These are phyloP conservation scores for Virgularia gustaviana DNA, from an alignment of 92 coral and sea anemone species.

Conservation along the genomic window DNA sequence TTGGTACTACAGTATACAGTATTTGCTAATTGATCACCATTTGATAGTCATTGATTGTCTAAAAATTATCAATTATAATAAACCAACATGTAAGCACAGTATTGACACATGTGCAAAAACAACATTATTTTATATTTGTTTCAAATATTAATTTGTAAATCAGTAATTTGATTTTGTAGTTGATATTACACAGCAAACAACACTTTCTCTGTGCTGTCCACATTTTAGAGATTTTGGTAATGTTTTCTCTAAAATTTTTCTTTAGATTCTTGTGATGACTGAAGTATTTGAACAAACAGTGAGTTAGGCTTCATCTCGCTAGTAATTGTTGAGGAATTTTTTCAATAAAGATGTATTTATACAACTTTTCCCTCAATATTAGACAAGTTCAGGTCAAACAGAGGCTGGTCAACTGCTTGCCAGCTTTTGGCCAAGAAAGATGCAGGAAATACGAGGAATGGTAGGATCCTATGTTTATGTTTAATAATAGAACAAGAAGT, in stretches of 20 bases:
- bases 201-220: background rate
- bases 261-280: background rate
- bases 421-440: conserved; percentile 93
- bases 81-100: no score
- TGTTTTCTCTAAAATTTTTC: background rate
- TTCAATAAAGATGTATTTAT: no score
- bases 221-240: background rate
- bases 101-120: no score
- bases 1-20: no score
- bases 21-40: no score
- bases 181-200: background rate
- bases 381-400: conserved; percentile 55
- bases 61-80: no score
- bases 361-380: background rate
- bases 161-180: background rate
- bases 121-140: no score
- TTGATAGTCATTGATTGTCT: no score
- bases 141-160: no score
- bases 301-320: no score
- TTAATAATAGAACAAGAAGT: no score
- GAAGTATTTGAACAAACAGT: conserved; percentile 11
- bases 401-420: conserved; percentile 94
- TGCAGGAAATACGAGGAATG: conserved; percentile 94
- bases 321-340: no score
- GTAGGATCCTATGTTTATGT: conserved; percentile 13